Evolutionary conservation across 1,140 invertebrate genomes (phyloP).

Genomic region (Drosophila saltans): DNA sequence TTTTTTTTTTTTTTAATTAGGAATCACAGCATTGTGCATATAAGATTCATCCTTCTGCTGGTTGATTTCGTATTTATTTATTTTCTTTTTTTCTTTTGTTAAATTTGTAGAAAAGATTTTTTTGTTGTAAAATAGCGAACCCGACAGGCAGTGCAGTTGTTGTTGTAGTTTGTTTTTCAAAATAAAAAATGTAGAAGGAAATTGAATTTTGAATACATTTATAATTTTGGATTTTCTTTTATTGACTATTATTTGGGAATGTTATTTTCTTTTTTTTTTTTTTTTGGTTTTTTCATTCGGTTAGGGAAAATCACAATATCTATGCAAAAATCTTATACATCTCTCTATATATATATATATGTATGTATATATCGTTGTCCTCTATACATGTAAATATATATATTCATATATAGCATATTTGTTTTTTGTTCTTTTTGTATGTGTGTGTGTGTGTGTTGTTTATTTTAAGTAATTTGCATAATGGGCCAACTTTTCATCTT

Average conservation of each 20-base stretch:
- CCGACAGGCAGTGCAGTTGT: constrained; percentile 65
- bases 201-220: background rate
- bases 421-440: constrained; percentile 12
- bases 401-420: constrained; percentile 50
- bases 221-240: constrained; percentile 22
- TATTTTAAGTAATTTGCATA: constrained; percentile 15
- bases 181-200: background rate
- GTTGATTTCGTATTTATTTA: background rate
- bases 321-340: constrained; percentile 72
- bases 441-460: constrained; percentile 14
- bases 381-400: constrained; percentile 71
- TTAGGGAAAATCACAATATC: constrained; percentile 69
- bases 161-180: constrained; percentile 32
- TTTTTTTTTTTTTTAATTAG: constrained; percentile 38
- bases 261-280: constrained; percentile 16
- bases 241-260: constrained; percentile 55
- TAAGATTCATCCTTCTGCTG: constrained; percentile 36
- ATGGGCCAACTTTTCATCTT: constrained; percentile 5
- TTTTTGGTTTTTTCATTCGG: background rate
- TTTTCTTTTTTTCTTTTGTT: constrained; percentile 17
- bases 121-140: constrained; percentile 49
- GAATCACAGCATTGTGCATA: constrained; percentile 77
- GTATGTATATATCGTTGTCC: constrained; percentile 66
- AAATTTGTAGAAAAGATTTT: constrained; percentile 32
- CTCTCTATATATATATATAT: constrained; percentile 53